Percentiles rank a stretch among this genome's conserved stretches.
Evolutionary conservation across 2,888 invertebrate genomes (phyloP).

Genomic region (Drosophila longiperda): DNA sequence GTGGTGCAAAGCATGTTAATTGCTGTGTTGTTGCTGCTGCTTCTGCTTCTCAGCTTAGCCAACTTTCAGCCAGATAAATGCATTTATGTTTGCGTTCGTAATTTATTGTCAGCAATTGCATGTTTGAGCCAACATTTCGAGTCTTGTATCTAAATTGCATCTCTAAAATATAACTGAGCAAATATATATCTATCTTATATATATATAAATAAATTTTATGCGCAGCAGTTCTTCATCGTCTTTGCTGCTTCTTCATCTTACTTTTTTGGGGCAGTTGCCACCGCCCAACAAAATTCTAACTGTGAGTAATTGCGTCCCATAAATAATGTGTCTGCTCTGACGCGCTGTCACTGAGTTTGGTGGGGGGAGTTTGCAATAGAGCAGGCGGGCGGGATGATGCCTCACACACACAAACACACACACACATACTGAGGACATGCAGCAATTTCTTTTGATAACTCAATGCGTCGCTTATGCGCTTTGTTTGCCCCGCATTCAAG

Average conservation of each 20-base stretch:
- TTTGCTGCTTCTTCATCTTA: conserved; percentile 5
- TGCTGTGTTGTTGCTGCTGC: conserved; percentile 59
- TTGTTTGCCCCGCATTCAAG: conserved; percentile 67
- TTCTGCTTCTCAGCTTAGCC: conserved; percentile 28
- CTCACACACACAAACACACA: no score
- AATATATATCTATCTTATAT: conserved; percentile 30
- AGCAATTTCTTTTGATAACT: conserved; percentile 67
- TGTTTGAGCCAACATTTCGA: conserved; percentile 32
- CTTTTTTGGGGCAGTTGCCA: neutral
- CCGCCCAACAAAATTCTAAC: conserved; percentile 3
- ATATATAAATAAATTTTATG: conserved; percentile 6
- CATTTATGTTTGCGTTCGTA: conserved; percentile 46
- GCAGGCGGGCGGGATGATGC: neutral
- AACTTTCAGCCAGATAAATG: conserved; percentile 59
- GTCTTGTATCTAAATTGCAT: conserved; percentile 25
- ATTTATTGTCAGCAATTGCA: conserved; percentile 60
- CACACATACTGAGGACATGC: conserved; percentile 26
- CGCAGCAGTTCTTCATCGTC: conserved; percentile 10
- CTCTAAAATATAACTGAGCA: conserved; percentile 17
- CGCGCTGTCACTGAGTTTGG: conserved; percentile 49
- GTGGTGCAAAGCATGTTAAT: conserved; percentile 61
- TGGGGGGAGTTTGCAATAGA: neutral
- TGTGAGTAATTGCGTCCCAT: conserved; percentile 64
- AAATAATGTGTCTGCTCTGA: conserved; percentile 67
- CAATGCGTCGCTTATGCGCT: conserved; percentile 74